Conservation (phyloP, 2,113 vertebrate species). For the Odobenus rosmarus region DNA sequence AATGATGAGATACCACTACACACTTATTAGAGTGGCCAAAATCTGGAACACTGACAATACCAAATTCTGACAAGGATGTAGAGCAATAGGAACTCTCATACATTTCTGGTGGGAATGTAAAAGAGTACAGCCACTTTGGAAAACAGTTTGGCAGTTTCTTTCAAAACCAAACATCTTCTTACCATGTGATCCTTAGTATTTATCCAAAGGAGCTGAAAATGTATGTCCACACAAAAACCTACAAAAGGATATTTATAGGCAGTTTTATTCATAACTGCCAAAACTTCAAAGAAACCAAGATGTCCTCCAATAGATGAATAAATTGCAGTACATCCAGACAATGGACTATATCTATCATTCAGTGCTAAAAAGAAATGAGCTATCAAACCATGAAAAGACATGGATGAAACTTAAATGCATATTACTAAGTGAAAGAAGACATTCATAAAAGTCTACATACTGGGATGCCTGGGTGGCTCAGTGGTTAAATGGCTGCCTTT, state of each 20-base stretch:
- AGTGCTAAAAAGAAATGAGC: not conserved
- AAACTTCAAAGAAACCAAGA: not conserved
- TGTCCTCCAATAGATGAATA: not conserved
- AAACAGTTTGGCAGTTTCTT: not conserved
- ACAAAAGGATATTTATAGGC: not conserved
- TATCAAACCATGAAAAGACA: not conserved
- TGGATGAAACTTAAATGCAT: not conserved
- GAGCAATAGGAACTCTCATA: not conserved
- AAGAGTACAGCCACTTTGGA: not conserved
- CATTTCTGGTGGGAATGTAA: not conserved
- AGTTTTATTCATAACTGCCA: not conserved
- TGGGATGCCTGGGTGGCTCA: no score
- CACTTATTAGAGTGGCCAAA: not conserved
- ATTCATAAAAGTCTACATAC: not conserved
- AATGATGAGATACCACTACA: not conserved
- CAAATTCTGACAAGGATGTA: not conserved
- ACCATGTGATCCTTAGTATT: not conserved
- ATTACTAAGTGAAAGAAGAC: not conserved
- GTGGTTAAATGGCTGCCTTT: no score
- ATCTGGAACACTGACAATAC: not conserved
- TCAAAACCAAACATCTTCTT: slow-evolving; percentile 17
- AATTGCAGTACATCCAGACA: not conserved
- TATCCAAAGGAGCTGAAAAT: not conserved
- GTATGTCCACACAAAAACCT: not conserved
- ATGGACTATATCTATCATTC: not conserved